Conservation (phyloP, 1,140 invertebrate species). For the Teleopsis dalmanni region DNA sequence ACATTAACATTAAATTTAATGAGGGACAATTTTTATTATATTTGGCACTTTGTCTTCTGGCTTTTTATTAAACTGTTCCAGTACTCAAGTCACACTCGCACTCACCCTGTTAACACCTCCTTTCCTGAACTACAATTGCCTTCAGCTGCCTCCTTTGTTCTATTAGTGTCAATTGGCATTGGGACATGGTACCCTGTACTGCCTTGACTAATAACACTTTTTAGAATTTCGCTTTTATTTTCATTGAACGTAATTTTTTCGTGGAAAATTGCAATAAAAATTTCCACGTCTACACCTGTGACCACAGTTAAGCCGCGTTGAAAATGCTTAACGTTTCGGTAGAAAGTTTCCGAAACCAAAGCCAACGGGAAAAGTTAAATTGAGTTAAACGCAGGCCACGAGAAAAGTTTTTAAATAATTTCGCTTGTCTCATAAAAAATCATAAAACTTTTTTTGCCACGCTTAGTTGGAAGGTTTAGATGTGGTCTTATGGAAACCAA, state of each 20-base stretch:
- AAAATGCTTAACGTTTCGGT: constrained; percentile 17
- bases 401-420: no score
- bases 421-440: not conserved
- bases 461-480: not conserved
- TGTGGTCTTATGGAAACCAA: not conserved
- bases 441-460: not conserved
- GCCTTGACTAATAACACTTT: constrained; percentile 5
- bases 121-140: no score
- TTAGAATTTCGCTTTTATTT: not conserved
- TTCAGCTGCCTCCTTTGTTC: no score
- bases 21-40: no score
- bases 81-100: no score
- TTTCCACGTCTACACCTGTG: constrained; percentile 33
- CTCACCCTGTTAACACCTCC: no score
- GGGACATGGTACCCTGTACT: no score
- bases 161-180: no score
- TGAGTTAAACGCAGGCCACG: no score
- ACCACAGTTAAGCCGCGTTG: constrained; percentile 42
- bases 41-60: no score
- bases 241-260: not conserved
- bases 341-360: not conserved
- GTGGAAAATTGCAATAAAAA: constrained; percentile 32
- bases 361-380: not conserved
- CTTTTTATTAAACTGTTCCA: no score
- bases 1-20: no score